A percentile compares a stretch with the other conserved stretches of the same genome.
phyloP scores from a whole-genome alignment of 2,797 vertebrate species.

The Chaetodon trifasciatus region DNA sequence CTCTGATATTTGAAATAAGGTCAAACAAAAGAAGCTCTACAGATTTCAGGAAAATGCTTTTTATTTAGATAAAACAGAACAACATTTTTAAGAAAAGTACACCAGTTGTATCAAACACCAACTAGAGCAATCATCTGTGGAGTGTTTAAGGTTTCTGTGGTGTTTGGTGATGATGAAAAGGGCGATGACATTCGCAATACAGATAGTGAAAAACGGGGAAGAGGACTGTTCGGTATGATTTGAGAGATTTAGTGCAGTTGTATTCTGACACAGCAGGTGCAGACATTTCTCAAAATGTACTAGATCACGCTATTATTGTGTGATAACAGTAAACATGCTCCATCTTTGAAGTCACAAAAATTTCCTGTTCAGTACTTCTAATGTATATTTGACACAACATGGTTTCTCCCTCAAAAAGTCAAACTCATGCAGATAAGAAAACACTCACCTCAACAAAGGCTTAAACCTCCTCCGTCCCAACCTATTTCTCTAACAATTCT shows the following conservation, averaged over 20 bases:
- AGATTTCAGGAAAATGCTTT: conserved; percentile 48
- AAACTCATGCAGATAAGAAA: conserved; percentile 45
- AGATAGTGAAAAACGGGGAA: conserved; percentile 12
- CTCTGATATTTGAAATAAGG: background rate
- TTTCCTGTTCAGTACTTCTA: conserved; percentile 13
- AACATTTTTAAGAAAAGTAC: conserved; percentile 63
- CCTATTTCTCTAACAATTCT: conserved; percentile 6
- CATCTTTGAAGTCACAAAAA: conserved; percentile 33
- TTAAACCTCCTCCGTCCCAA: background rate
- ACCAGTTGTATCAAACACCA: conserved; percentile 49
- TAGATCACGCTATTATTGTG: background rate
- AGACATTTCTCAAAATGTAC: conserved; percentile 16
- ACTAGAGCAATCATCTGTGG: conserved; percentile 45
- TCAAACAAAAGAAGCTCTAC: background rate
- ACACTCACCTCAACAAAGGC: conserved; percentile 44
- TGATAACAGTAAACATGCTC: conserved; percentile 45
- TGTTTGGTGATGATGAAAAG: conserved; percentile 42
- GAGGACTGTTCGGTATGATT: background rate
- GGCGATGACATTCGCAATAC: conserved; percentile 16
- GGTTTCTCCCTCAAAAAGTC: conserved; percentile 1
- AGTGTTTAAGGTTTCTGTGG: conserved; percentile 67
- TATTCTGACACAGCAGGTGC: background rate
- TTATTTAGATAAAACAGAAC: conserved; percentile 72
- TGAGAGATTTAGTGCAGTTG: conserved; percentile 28
- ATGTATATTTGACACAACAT: conserved; percentile 19